Conservation (phyloP, 2,797 vertebrate species). For the Perodicticus potto region DNA sequence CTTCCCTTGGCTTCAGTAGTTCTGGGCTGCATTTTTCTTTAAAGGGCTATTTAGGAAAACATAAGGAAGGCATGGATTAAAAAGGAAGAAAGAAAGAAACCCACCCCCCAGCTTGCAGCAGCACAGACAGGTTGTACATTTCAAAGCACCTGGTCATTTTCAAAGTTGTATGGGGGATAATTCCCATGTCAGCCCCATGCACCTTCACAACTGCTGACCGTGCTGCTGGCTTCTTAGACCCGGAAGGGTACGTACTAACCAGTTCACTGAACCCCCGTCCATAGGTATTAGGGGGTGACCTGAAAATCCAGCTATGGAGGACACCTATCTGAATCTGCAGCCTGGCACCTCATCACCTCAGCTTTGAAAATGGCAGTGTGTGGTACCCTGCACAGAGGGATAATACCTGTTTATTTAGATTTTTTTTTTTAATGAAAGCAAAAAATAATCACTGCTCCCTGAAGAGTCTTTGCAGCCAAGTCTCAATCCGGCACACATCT, state of each 20-base stretch:
- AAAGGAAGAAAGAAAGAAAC: neutral
- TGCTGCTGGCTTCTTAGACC: neutral
- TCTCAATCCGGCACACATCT: conserved; percentile 62
- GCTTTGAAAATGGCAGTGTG: neutral
- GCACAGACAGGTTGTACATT: neutral
- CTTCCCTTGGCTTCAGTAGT: neutral
- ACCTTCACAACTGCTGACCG: neutral
- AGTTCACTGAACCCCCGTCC: neutral
- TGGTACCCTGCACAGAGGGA: conserved; percentile 25
- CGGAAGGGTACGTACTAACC: neutral
- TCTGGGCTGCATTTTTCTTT: conserved; percentile 31
- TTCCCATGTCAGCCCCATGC: neutral
- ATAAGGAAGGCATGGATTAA: conserved; percentile 25
- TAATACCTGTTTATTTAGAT: conserved; percentile 70
- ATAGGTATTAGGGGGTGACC: neutral
- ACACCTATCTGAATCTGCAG: neutral
- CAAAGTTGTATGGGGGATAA: neutral
- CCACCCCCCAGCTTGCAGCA: conserved; percentile 18
- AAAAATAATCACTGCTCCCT: conserved; percentile 57
- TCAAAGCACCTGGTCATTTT: neutral
- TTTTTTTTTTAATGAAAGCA: conserved; percentile 54
- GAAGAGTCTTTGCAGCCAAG: conserved; percentile 77
- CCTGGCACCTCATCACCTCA: neutral
- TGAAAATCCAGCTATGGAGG: conserved; percentile 24
- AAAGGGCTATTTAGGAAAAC: conserved; percentile 57